Evolutionary conservation across 2,888 invertebrate species (phyloP), one percentile per base, ranked within the genome.

Genomic region (Craniophora ligustri): DNA sequence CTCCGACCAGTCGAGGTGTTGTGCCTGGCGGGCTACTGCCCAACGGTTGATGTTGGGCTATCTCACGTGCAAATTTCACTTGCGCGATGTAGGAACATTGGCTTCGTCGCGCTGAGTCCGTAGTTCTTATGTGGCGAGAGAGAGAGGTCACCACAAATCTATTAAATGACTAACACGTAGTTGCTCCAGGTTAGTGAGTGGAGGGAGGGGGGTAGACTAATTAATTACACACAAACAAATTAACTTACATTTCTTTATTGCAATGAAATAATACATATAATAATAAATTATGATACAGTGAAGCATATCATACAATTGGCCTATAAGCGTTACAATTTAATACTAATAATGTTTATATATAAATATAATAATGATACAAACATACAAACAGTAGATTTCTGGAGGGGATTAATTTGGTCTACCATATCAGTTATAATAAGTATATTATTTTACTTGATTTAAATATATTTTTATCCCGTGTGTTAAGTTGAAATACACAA

Each of bases 391-490:
- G 36, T 26, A 31, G 32, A 26, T 34, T 40, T 44, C 41, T 79
- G 85, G 84, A 84, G 80, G 83, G 84, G 83, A 71, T 74, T 75
- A 67, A 72, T 63, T 88, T 89, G 89, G 88, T 89, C 84, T 89
- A 89, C 67, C 56, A 73, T 87, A 87, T 76, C 79, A 83, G 83
- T 83, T 81, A 84, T 82, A 84, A n/a, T n/a, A n/a, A n/a, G n/a
- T 72, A 67, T 53, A 63, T 73, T 67, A 67, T 38, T 51, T 68
- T 67, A 26, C n/a, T 69, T 35, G 34, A 63, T 63, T 59, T 53
- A n/a, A n/a, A n/a, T 58, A 67, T 54, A 61, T 55, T 44, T 6
- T 40, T 34, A 66, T 18, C 5, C 39, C 39, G 32, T 38, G 36
- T 46, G 47, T 39, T 45, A 41, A 26, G 10, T 36, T 41, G 15